A percentile compares a stretch with the other conserved stretches of the same genome.
These are phyloP conservation scores for Hybos culiciformis DNA, from an alignment of 2,888 invertebrate species.

Conservation along the genomic window DNA sequence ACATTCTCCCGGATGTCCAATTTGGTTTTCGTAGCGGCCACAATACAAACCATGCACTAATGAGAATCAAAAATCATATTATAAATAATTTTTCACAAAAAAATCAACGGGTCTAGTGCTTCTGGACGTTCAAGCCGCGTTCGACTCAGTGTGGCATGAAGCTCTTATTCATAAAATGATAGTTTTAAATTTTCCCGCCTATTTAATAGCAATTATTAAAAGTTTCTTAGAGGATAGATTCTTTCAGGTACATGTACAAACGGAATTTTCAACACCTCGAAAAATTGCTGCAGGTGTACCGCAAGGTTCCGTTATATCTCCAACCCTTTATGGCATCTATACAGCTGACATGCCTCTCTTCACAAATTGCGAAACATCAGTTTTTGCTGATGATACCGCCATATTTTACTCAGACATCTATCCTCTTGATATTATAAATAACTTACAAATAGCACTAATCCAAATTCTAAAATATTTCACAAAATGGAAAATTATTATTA, in stretches of 20 bases:
- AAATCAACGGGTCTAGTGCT: too few species aligned
- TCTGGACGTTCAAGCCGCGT: too few species aligned
- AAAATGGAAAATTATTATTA: neutral
- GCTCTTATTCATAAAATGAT: too few species aligned
- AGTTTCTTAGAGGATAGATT: neutral
- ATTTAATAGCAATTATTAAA: too few species aligned
- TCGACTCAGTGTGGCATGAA: too few species aligned
- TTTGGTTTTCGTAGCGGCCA: neutral
- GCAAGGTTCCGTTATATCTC: neutral
- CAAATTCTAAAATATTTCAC: neutral
- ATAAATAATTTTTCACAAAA: neutral
- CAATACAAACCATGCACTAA: neutral
- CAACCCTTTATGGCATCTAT: neutral
- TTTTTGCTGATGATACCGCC: neutral
- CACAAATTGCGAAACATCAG: neutral
- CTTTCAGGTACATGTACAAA: neutral
- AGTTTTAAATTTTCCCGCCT: too few species aligned
- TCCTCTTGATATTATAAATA: neutral
- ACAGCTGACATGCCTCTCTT: neutral
- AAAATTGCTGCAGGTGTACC: neutral
- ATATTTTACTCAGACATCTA: neutral
- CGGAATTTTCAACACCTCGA: neutral
- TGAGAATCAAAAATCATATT: neutral
- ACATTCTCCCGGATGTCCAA: neutral
- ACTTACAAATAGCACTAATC: neutral